Percentiles rank a stretch among this genome's conserved stretches.
Evolutionary conservation across 2,797 vertebrate species (phyloP).

Genomic region (Brachymystax lenok): DNA sequence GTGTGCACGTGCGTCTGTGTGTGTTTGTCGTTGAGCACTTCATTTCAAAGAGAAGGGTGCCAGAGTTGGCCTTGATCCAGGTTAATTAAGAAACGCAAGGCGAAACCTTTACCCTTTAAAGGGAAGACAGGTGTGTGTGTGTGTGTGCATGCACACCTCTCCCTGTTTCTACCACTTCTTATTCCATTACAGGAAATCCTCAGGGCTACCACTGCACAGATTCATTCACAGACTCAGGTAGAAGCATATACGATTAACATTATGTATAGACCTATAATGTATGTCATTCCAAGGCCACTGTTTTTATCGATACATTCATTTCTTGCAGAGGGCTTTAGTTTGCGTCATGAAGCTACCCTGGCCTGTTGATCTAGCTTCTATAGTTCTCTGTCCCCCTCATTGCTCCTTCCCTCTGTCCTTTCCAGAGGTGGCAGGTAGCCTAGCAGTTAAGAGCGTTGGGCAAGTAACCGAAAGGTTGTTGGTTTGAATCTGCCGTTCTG

Average conservation of each 20-base stretch:
- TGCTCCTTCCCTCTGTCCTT: too few species aligned
- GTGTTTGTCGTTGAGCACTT: too few species aligned
- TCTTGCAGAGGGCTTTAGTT: background rate
- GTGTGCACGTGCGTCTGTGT: too few species aligned
- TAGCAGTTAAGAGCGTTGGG: too few species aligned
- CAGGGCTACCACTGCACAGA: background rate
- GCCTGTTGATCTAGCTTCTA: background rate
- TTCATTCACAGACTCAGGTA: background rate
- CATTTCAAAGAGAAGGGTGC: background rate
- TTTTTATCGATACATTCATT: background rate
- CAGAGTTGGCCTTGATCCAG: background rate
- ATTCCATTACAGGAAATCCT: background rate
- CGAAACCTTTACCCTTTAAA: background rate
- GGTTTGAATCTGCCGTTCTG: too few species aligned
- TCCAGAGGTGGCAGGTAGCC: too few species aligned
- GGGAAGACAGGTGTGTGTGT: background rate
- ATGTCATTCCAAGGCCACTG: background rate
- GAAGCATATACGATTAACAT: background rate
- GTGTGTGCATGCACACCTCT: conserved; percentile 1
- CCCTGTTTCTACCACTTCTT: background rate
- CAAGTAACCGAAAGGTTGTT: too few species aligned
- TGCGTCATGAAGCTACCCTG: background rate
- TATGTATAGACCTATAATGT: background rate
- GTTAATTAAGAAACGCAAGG: background rate
- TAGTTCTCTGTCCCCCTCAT: background rate